Conservation (phyloP, 2,113 vertebrate species). For the Dasypus novemcinctus region DNA sequence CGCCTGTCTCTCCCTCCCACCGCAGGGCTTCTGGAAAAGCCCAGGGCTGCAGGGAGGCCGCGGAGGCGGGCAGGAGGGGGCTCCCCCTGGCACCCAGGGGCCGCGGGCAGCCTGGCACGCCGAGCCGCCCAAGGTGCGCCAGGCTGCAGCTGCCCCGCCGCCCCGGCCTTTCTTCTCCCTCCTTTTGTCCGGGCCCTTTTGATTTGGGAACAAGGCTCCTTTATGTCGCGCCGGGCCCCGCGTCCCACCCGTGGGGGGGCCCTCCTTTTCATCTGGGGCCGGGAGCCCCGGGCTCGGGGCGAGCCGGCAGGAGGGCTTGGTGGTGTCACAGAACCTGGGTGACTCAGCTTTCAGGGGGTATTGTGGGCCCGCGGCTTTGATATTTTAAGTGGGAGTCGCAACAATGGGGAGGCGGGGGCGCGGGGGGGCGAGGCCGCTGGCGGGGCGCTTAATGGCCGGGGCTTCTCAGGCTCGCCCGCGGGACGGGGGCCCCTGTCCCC, state of each 20-base stretch:
- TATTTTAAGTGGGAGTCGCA: conserved; percentile 93
- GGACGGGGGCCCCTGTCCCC: conserved; percentile 85
- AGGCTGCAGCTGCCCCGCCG: conserved; percentile 80
- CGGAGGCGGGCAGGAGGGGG: neutral
- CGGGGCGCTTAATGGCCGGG: conserved; percentile 83
- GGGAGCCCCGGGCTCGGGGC: conserved; percentile 79
- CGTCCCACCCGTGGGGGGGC: conserved; percentile 87
- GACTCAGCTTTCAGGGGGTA: conserved; percentile 95
- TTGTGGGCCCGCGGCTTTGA: conserved; percentile 92
- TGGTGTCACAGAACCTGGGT: conserved; percentile 91
- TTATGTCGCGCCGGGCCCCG: conserved; percentile 86
- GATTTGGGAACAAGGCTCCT: conserved; percentile 87
- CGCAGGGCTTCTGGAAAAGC: neutral
- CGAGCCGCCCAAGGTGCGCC: conserved; percentile 66
- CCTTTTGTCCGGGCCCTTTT: conserved; percentile 85
- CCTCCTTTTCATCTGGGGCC: conserved; percentile 86
- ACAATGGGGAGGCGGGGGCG: conserved; percentile 88
- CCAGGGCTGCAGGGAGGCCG: neutral
- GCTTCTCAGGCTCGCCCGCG: conserved; percentile 82
- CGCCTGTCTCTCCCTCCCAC: neutral
- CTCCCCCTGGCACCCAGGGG: neutral
- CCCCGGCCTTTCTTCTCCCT: conserved; percentile 76
- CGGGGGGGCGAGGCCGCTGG: conserved; percentile 85
- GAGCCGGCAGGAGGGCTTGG: conserved; percentile 80
- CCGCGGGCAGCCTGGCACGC: neutral